Percentiles rank a stretch among this genome's conserved stretches.
These are phyloP conservation scores for Oplegnathus fasciatus DNA, from an alignment of 2,113 vertebrate genomes.

Conservation along the genomic window DNA sequence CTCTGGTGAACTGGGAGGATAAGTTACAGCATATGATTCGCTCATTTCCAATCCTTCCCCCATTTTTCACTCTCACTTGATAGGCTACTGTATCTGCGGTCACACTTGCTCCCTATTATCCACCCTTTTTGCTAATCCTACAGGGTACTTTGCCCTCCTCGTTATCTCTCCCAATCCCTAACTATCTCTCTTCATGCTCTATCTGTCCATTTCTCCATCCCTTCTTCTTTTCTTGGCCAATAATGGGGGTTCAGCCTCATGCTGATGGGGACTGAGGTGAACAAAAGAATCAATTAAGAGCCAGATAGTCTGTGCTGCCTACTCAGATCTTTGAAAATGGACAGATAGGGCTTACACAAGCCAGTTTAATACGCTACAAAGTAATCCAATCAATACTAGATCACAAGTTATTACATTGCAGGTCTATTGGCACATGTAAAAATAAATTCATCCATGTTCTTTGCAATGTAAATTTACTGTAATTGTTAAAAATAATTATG, in stretches of 20 bases:
- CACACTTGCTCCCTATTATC: conserved; percentile 70
- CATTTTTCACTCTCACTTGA: conserved; percentile 64
- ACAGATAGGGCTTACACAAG: background rate
- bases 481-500: background rate
- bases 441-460: background rate
- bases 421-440: background rate
- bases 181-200: conserved; percentile 71
- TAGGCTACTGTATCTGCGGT: conserved; percentile 55
- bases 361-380: conserved; percentile 17
- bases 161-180: conserved; percentile 65
- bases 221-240: conserved; percentile 36
- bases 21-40: conserved; percentile 78
- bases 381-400: background rate
- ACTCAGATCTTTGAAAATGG: conserved; percentile 36
- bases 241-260: conserved; percentile 61
- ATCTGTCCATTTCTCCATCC: conserved; percentile 49
- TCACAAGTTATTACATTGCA: background rate
- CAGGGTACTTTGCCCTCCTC: conserved; percentile 70
- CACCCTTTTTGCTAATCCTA: conserved; percentile 77
- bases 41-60: conserved; percentile 67
- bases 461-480: background rate
- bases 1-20: conserved; percentile 71
- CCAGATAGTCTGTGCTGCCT: conserved; percentile 25
- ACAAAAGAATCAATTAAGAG: conserved; percentile 71
- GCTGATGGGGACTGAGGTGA: conserved; percentile 53